phyloP scores from a whole-genome alignment of 2,888 invertebrate species.

The Melinaea marsaeus region DNA sequence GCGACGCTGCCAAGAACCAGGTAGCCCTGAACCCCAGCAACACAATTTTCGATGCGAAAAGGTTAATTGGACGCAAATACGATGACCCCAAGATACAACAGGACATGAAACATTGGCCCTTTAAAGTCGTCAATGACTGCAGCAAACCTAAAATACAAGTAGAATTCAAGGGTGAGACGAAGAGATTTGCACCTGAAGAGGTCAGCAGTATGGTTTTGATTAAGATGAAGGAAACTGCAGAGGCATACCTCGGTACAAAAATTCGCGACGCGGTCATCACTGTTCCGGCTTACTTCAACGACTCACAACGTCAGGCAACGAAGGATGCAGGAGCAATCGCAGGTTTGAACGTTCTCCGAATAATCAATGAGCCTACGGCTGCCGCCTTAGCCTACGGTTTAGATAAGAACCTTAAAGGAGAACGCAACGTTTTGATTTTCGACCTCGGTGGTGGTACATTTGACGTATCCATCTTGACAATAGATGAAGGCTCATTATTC shows the following conservation, averaged over 20 bases:
- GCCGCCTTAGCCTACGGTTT: conserved; percentile 82
- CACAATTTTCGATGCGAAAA: conserved; percentile 85
- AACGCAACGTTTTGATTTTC: conserved; percentile 84
- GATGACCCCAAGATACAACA: conserved; percentile 82
- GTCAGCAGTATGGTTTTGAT: conserved; percentile 83
- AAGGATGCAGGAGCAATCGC: conserved; percentile 93
- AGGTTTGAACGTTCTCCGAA: conserved; percentile 90
- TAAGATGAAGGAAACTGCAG: conserved; percentile 87
- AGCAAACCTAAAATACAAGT: conserved; percentile 81
- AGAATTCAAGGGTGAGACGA: conserved; percentile 77
- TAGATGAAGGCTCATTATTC: conserved; percentile 83
- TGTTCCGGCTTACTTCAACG: conserved; percentile 86
- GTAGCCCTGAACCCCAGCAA: conserved; percentile 81
- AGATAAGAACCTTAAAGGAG: conserved; percentile 77
- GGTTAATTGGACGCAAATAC: conserved; percentile 85
- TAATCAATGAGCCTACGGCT: conserved; percentile 86
- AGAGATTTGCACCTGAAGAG: conserved; percentile 80
- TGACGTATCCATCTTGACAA: conserved; percentile 86
- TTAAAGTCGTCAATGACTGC: conserved; percentile 78
- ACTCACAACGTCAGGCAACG: conserved; percentile 86
- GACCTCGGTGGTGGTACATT: conserved; percentile 89
- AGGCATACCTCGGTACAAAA: conserved; percentile 79
- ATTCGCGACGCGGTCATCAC: conserved; percentile 84
- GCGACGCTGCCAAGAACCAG: conserved; percentile 83
- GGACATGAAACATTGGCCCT: conserved; percentile 88